Conservation (phyloP, 2,888 invertebrate genomes). For the Tenthredo distinguenda region DNA sequence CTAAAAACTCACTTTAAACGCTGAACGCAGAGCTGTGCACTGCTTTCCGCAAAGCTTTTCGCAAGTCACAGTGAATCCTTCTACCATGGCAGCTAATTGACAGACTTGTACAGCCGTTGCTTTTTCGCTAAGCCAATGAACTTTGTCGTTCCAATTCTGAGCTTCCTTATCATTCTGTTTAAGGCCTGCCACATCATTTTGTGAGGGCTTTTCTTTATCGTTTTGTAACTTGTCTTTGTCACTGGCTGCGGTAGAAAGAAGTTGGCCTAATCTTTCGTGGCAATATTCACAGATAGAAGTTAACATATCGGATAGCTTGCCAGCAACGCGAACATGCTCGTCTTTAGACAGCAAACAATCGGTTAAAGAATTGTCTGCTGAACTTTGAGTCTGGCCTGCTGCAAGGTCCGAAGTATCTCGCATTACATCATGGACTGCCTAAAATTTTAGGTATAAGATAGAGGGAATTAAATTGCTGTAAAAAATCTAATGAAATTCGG, state of each 20-base stretch:
- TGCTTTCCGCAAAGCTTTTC: conserved; percentile 87
- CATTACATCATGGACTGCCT: conserved; percentile 88
- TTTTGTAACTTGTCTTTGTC: conserved; percentile 79
- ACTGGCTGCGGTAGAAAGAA: conserved; percentile 89
- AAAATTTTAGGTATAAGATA: conserved; percentile 76
- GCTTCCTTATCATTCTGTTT: conserved; percentile 58
- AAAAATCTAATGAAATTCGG: background rate
- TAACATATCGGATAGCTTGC: conserved; percentile 88
- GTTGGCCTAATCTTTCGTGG: conserved; percentile 94
- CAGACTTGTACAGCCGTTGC: conserved; percentile 90
- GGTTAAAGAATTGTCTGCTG: conserved; percentile 78
- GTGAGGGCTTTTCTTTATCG: conserved; percentile 69
- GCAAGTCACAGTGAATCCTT: conserved; percentile 88
- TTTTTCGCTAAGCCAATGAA: conserved; percentile 82
- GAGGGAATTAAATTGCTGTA: background rate
- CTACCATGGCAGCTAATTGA: conserved; percentile 87
- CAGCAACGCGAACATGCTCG: conserved; percentile 85
- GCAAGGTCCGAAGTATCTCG: conserved; percentile 86
- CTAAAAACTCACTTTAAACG: conserved; percentile 82
- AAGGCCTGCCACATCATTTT: conserved; percentile 62
- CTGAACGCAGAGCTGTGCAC: conserved; percentile 89
- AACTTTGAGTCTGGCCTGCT: conserved; percentile 78
- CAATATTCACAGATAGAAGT: conserved; percentile 93
- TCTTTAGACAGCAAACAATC: conserved; percentile 86
- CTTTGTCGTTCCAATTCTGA: conserved; percentile 71